Conservation (phyloP, 2,797 vertebrate species). For the Dicrostonyx torquatus region DNA sequence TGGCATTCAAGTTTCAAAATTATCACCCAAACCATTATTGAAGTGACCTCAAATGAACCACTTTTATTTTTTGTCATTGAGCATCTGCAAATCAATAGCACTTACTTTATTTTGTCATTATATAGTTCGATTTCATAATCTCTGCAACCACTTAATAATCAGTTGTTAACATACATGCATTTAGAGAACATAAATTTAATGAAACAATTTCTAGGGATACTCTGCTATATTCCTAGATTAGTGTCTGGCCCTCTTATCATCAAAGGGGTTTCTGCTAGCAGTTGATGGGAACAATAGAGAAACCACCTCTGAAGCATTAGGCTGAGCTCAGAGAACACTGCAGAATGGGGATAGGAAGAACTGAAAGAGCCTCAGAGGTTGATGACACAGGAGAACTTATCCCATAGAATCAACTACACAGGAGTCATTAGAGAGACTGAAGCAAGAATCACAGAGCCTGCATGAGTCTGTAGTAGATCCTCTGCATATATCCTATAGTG, state of each 20-base stretch:
- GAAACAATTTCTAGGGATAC: background rate
- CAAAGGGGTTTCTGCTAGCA: background rate
- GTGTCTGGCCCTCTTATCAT: background rate
- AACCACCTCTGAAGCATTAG: background rate
- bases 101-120: background rate
- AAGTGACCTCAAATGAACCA: background rate
- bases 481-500: background rate
- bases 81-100: background rate
- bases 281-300: background rate
- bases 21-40: background rate
- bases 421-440: background rate
- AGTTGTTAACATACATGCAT: background rate
- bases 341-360: background rate
- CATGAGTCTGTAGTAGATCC: background rate
- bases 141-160: background rate
- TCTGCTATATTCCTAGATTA: background rate
- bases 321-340: background rate
- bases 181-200: background rate
- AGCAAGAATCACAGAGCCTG: background rate
- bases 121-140: background rate
- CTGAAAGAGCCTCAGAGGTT: background rate
- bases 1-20: background rate
- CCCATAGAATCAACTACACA: background rate
- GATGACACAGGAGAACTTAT: background rate
- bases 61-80: background rate